Conservation (phyloP, 1,140 invertebrate genomes). For the Sitophilus oryzae region DNA sequence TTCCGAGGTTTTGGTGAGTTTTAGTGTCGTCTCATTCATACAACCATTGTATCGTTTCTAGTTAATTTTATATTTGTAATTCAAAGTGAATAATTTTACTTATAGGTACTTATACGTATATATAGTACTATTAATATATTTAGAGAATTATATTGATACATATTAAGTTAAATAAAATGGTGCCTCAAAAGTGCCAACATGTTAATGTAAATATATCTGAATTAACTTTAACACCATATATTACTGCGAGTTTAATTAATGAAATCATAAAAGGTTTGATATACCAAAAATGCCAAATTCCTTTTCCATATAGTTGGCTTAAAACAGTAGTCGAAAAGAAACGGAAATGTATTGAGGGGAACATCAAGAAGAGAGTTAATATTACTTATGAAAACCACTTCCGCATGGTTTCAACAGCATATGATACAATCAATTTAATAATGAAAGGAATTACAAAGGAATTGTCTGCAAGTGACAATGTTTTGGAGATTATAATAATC, state of each 20-base stretch:
- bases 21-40: too few relatives aligned
- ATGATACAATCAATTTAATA: conserved; percentile 24
- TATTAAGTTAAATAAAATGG: too few relatives aligned
- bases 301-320: conserved; percentile 29
- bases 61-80: too few relatives aligned
- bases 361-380: conserved; percentile 13
- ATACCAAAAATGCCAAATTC: conserved; percentile 33
- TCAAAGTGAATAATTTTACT: too few relatives aligned
- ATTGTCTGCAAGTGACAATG: conserved; percentile 17
- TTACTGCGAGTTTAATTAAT: conserved; percentile 27
- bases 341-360: conserved; percentile 12
- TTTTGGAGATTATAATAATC: conserved; percentile 23
- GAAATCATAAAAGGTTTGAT: conserved; percentile 31
- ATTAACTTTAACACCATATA: conserved; percentile 27
- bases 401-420: conserved; percentile 24
- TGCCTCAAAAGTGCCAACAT: too few relatives aligned
- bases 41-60: too few relatives aligned
- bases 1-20: too few relatives aligned
- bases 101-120: too few relatives aligned
- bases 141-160: too few relatives aligned
- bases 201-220: background rate
- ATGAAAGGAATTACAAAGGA: conserved; percentile 24
- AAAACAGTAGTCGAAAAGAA: conserved; percentile 28
- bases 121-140: too few relatives aligned
- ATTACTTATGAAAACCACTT: conserved; percentile 26